Percentiles rank a stretch among this genome's conserved stretches.
These are phyloP conservation scores for Eurytoma californica DNA, from an alignment of 2,888 invertebrate genomes.

Conservation along the genomic window DNA sequence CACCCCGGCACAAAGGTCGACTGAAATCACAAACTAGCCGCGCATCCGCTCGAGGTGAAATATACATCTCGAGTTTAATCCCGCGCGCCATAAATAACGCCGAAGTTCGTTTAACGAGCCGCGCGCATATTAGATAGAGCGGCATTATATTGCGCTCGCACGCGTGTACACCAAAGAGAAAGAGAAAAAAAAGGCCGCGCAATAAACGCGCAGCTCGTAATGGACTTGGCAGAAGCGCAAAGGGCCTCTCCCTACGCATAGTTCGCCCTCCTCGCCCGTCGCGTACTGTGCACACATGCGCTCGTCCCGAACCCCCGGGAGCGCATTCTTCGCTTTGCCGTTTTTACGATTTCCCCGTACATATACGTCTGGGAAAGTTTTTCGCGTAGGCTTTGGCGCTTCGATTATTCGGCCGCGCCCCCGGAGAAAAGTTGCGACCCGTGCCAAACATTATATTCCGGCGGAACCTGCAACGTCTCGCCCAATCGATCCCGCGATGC, in stretches of 20 bases:
- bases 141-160: constrained; percentile 30
- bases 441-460: no score
- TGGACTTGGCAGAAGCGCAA: constrained; percentile 45
- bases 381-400: background rate
- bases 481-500: no score
- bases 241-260: constrained; percentile 30
- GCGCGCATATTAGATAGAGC: constrained; percentile 35
- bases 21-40: background rate
- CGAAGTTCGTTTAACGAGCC: constrained; percentile 35
- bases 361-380: constrained; percentile 16
- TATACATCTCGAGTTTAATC: constrained; percentile 21
- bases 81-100: constrained; percentile 36
- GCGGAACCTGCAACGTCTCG: no score
- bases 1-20: background rate
- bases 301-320: background rate
- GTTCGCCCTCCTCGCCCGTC: constrained; percentile 26
- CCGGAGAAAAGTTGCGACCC: no score
- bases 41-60: constrained; percentile 12
- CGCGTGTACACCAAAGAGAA: background rate
- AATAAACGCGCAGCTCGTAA: constrained; percentile 46
- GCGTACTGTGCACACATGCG: background rate
- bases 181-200: constrained; percentile 8
- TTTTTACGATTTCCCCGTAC: constrained; percentile 28
- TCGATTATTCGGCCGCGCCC: constrained; percentile 6
- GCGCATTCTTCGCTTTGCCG: background rate